Conservation (phyloP, 1,140 invertebrate species). For the Xylocopa sonorina region DNA sequence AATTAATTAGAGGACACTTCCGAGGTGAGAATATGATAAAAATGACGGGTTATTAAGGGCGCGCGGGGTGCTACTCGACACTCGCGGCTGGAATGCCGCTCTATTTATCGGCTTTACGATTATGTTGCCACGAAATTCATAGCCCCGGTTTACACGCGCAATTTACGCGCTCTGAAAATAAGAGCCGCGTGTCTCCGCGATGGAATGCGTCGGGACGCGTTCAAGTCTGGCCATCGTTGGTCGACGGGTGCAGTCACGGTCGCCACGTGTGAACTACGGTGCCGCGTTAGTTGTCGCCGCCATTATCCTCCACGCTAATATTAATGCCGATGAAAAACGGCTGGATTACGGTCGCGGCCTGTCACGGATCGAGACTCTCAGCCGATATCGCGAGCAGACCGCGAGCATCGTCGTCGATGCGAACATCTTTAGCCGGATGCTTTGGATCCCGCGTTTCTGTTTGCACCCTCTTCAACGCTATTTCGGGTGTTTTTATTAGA, state of each 20-base stretch:
- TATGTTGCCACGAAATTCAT: conserved; percentile 58
- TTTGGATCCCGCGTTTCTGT: background rate
- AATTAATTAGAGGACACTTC: conserved; percentile 41
- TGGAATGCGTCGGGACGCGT: conserved; percentile 23
- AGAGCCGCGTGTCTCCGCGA: background rate
- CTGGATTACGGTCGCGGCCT: background rate
- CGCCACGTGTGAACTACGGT: conserved; percentile 20
- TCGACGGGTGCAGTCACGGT: conserved; percentile 24
- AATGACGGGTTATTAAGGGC: conserved; percentile 45
- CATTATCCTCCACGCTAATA: conserved; percentile 29
- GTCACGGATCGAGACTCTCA: conserved; percentile 11
- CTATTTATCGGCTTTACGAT: conserved; percentile 65
- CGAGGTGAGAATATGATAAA: conserved; percentile 60
- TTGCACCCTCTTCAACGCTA: background rate
- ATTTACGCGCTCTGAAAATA: conserved; percentile 28
- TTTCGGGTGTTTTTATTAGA: too few relatives aligned
- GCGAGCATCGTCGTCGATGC: background rate
- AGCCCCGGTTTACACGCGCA: conserved; percentile 41
- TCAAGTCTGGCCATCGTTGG: conserved; percentile 22
- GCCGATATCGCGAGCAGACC: background rate
- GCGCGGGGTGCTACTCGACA: background rate
- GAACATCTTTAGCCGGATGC: background rate
- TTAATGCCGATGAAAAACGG: conserved; percentile 25
- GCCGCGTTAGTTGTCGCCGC: conserved; percentile 16
- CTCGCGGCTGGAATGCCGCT: conserved; percentile 54